Conservation (phyloP, 2,888 invertebrate species). For the Drosophila paranaensis region DNA sequence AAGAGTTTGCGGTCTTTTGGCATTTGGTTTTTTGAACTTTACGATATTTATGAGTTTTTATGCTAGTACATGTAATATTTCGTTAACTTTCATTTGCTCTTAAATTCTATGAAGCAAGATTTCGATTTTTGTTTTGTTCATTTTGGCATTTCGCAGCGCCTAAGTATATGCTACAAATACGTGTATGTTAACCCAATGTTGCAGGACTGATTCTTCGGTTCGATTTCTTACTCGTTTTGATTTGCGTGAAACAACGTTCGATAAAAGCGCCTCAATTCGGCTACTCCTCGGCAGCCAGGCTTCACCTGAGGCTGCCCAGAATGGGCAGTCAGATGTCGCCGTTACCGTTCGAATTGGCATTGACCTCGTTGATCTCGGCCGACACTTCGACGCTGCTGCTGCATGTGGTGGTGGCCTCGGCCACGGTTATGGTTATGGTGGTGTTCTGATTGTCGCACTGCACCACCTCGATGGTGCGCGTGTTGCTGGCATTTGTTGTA, state of each 20-base stretch:
- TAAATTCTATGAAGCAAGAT: conserved; percentile 71
- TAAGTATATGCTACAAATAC: conserved; percentile 70
- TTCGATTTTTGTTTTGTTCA: conserved; percentile 30
- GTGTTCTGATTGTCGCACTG: conserved; percentile 77
- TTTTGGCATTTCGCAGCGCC: conserved; percentile 22
- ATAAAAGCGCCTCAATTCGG: conserved; percentile 50
- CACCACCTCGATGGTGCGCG: conserved; percentile 81
- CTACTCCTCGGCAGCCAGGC: conserved; percentile 64
- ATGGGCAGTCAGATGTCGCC: conserved; percentile 84
- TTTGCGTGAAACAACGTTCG: conserved; percentile 40
- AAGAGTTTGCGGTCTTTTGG: conserved; percentile 6
- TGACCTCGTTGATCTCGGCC: conserved; percentile 52
- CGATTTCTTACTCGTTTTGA: conserved; percentile 8
- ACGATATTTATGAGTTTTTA: conserved; percentile 40
- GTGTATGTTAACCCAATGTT: conserved; percentile 77
- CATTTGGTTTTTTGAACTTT: conserved; percentile 10
- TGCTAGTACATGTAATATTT: conserved; percentile 71
- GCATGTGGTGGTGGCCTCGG: conserved; percentile 58
- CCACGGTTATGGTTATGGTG: conserved; percentile 73
- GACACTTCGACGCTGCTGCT: conserved; percentile 30
- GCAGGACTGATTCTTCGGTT: conserved; percentile 70
- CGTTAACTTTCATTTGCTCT: conserved; percentile 78
- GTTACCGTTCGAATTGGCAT: conserved; percentile 59
- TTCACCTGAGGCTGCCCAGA: conserved; percentile 83
- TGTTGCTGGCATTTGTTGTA: conserved; percentile 53